Evolutionary conservation across 2,113 vertebrate genomes (phyloP), one percentile per base, ranked within the genome.

Genomic region (Varanus salvator): DNA sequence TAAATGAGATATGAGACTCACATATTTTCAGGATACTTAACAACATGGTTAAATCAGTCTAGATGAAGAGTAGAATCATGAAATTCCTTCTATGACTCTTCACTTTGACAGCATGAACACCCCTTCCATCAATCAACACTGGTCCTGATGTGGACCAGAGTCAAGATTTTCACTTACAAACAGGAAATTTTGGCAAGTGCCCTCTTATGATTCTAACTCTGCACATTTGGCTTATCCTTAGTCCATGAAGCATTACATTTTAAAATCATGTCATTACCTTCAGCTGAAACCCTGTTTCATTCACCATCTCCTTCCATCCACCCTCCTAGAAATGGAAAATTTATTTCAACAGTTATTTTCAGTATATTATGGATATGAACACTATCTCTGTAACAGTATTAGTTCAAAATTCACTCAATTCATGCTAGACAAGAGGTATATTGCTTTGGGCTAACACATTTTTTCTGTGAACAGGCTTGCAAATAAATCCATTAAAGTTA

Each of bases 271-370:
- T 78, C 84, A 90, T 94, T 98, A 99, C 99, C 98, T 99, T 99
- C 31, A 98, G 95, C 89, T 99, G 99, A 95, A 99, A 99, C 85
- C 98, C 98, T 34, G 98, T 99, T 91, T 99, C 99, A 95, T 97
- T 98, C 85, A 99, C 98, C 44, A 96, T 96, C 91, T 99, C 99
- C 92, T 98, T 99, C 99, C 99, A 99, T 92, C 98, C 97, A 81
- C 97, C 95, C 95, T 99, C 99, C 99, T 99, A 96, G 94, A 95
- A 92, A 95, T 8, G 91, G 87, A 94, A 95, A 1, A 11, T 91
- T 92, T 60, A 89, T 87, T 96, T 95, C 89, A 74, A 34, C 87
- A 80, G 86, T 86, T 76, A 81, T 9, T 8, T 31, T 89, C 3
- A 80, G 50, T 81, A 27, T 31, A 77, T 15, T 52, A 77, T 34